Base-by-base conservation (phyloP, 1,140 invertebrate genomes). In the Lepeophtheirus salmonis region DNA sequence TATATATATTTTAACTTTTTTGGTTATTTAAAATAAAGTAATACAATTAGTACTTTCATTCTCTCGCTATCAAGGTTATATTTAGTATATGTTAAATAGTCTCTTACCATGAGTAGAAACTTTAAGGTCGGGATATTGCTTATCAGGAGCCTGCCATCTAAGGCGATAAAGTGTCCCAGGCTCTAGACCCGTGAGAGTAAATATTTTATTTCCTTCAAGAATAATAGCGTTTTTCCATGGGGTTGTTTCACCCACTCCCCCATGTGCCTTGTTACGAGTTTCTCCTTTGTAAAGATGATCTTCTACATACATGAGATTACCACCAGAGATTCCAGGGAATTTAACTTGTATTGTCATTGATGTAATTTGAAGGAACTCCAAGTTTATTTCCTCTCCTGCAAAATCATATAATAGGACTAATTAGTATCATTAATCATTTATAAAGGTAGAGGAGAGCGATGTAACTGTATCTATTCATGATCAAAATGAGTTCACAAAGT, bases 161-260 rank as follows among this genome's bases (percentile, higher is more conserved):
- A 60, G 49, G 1, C 30, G 18, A 50, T 60, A 60, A 17, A 50
- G 30, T 2, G 55, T 57, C 3, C 55, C 55, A 2, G 55, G 55
- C 2, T 24, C 25, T 14, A 57, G 23, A 1, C 57, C 57, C 13
- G 57, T 60, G 16, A 60, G 48, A 14, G 57, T 60, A 22, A 60
- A 60, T 4, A 60, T 60, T 30, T 60, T 51, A 17, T 60, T 60
- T 24, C 57, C 57, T 16, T 60, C 57, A 17, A 60, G 48, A 22
- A 60, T 60, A 16, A 60, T 60, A 3, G 57, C 57, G 21, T 60
- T 60, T 17, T 60, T 26, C 57, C 57, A 60, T 4, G 57, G 57
- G 20, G 23, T 60, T n/a, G 23, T 26, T 10, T 20, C 20, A 2
- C 25, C 12, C 14, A 17, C 12, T n/a, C 30, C 30, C 6, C 30